Evolutionary conservation across 2,797 vertebrate species (phyloP), one percentile per base, ranked within the genome.

Genomic region (Cheirogaleus major): DNA sequence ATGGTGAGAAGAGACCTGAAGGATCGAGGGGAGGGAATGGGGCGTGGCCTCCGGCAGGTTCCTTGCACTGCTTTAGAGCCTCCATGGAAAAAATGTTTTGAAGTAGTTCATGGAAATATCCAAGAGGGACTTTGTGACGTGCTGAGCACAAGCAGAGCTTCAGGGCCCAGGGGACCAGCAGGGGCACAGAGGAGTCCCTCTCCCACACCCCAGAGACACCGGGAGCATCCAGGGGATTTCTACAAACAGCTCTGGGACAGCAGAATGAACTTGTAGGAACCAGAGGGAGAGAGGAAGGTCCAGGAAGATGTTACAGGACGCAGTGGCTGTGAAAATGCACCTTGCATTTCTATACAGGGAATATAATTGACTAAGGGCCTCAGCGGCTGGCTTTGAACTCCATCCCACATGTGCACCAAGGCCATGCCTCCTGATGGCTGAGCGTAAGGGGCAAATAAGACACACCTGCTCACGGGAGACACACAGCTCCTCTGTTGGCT

Each of bases 391-490:
- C 85, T 76, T 45, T 23, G 41, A 81, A 12, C 23, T 15, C 35
- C 38, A 41, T 13, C 57, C 61, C 17, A 30, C 41, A 1, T 2
- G 17, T 57, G 30, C 55, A 13, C 73, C 90, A 72, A 81, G 48
- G 55, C 41, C 61, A 7, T 0, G 2, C 25, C 78, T 82, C 12
- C 20, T 3, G 0, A 30, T 0, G 2, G 45, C 45, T 4, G 38
- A 61, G 25, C 15, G 0, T 7, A 7, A 30, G 7, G 13, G 43
- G 72, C 41, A 30, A 3, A n/a, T 4, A 12, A 35, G 81, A 43
- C 63, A 61, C 1, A 20, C 38, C 15, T 1, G 5, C 70, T 73
- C 67, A n/a, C 7, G 4, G 63, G 27, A 69, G 32, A 48, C 48
- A 4, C 4, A 2, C 0, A 8, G 20, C 2, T 7, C 43, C 45